Conservation (phyloP, 2,113 vertebrate genomes). For the Rhinichthys klamathensis region DNA sequence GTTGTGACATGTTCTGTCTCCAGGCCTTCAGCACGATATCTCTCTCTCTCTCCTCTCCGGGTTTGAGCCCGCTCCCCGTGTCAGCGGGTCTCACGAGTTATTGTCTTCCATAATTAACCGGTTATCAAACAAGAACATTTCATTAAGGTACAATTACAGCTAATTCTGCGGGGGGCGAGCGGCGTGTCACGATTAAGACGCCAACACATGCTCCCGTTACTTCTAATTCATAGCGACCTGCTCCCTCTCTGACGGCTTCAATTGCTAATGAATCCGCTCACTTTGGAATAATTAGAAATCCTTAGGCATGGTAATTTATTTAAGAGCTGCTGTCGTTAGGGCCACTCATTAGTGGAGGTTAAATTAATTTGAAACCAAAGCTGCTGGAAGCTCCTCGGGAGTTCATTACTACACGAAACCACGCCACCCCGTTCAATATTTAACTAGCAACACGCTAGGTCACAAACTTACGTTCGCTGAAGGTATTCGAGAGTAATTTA, state of each 20-base stretch:
- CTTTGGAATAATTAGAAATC: slow-evolving; percentile 88
- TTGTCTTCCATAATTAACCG: slow-evolving; percentile 92
- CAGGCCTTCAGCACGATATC: not conserved
- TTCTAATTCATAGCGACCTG: slow-evolving; percentile 78
- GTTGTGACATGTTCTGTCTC: not conserved
- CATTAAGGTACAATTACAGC: slow-evolving; percentile 89
- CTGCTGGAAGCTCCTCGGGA: slow-evolving; percentile 80
- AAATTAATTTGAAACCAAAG: slow-evolving; percentile 88
- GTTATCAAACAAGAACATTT: slow-evolving; percentile 94
- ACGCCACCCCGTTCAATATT: slow-evolving; percentile 75
- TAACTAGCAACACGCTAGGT: slow-evolving; percentile 59
- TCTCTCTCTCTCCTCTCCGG: slow-evolving; percentile 26
- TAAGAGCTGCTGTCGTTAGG: slow-evolving; percentile 81
- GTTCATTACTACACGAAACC: slow-evolving; percentile 78
- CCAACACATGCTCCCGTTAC: slow-evolving; percentile 82
- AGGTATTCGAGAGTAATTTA: not conserved
- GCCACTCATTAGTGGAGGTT: slow-evolving; percentile 84
- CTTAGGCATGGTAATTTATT: slow-evolving; percentile 86
- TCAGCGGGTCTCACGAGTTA: slow-evolving; percentile 78
- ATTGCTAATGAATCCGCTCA: slow-evolving; percentile 87
- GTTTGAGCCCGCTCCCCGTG: slow-evolving; percentile 74
- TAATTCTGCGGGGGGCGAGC: slow-evolving; percentile 82
- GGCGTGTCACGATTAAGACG: slow-evolving; percentile 81
- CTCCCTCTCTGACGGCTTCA: slow-evolving; percentile 77
- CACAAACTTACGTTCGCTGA: slow-evolving; percentile 45